These are phyloP conservation scores for Ancistrus triradiatus DNA, from an alignment of 2,113 vertebrate genomes.

Conservation along the genomic window DNA sequence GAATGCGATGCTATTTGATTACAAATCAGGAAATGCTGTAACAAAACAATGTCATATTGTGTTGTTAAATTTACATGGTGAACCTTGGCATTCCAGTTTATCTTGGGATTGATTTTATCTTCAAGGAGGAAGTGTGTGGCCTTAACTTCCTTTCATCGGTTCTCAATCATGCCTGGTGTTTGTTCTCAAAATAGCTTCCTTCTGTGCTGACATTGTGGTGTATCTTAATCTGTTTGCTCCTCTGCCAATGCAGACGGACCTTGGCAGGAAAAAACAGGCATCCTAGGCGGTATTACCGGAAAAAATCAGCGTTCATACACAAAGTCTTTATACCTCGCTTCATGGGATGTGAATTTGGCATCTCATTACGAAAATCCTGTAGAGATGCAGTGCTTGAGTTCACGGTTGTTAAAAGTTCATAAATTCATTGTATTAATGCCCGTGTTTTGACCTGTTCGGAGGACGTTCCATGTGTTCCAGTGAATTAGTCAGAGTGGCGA, in stretches of 20 bases:
- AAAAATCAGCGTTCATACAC: conserved; percentile 4
- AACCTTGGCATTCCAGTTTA: no score
- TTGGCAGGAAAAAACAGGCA: conserved; percentile 31
- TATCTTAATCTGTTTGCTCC: conserved; percentile 49
- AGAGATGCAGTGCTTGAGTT: conserved; percentile 10
- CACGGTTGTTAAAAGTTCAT: conserved; percentile 28
- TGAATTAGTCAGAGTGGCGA: conserved; percentile 42
- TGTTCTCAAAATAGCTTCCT: conserved; percentile 24
- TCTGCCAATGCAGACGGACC: conserved; percentile 50
- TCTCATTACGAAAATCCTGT: conserved; percentile 10
- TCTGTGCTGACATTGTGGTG: conserved; percentile 29
- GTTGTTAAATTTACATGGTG: no score
- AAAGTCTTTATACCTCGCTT: no score
- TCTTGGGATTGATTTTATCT: no score
- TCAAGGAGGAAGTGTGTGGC: no score
- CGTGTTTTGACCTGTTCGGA: conserved; percentile 42
- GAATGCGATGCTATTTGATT: no score
- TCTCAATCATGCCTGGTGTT: conserved; percentile 16
- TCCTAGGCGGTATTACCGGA: conserved; percentile 34
- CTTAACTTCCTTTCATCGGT: no score
- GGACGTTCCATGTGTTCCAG: conserved; percentile 43
- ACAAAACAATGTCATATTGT: no score
- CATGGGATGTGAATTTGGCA: conserved; percentile 6
- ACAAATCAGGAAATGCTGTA: no score
- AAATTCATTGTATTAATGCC: conserved; percentile 37